Evolutionary conservation across 1,140 invertebrate species (phyloP).

Genomic region (Meloidogyne chitwoodi): DNA sequence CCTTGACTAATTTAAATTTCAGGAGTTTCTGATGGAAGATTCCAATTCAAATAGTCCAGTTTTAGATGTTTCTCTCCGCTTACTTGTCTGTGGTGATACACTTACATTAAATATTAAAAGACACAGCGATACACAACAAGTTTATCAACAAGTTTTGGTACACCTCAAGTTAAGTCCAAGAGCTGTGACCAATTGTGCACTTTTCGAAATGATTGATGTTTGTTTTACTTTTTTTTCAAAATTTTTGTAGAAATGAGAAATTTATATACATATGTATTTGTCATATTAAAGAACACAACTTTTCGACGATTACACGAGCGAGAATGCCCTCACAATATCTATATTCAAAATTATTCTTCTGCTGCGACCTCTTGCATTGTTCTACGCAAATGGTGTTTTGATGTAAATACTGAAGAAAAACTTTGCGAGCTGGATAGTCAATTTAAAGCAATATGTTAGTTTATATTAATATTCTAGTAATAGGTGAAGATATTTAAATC

Average conservation of each 20-base stretch:
- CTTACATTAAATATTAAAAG: slow-evolving; percentile 84
- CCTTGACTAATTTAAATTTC: not conserved
- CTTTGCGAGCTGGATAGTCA: slow-evolving; percentile 38
- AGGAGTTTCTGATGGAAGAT: slow-evolving; percentile 59
- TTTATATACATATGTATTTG: slow-evolving; percentile 36
- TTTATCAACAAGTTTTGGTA: slow-evolving; percentile 69
- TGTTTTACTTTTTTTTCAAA: slow-evolving; percentile 70
- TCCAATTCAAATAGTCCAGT: slow-evolving; percentile 31
- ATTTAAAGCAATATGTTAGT: slow-evolving; percentile 46
- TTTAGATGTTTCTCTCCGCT: slow-evolving; percentile 83
- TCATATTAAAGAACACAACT: slow-evolving; percentile 73
- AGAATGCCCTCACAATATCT: slow-evolving; percentile 92
- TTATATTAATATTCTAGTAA: too few relatives aligned
- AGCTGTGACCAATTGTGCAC: slow-evolving; percentile 79
- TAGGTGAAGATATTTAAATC: too few relatives aligned
- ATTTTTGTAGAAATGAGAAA: slow-evolving; percentile 61
- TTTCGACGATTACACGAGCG: slow-evolving; percentile 86
- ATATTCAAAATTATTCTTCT: slow-evolving; percentile 98
- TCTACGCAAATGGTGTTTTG: slow-evolving; percentile 89
- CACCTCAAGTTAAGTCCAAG: slow-evolving; percentile 78
- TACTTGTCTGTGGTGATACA: slow-evolving; percentile 77
- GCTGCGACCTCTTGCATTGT: slow-evolving; percentile 90
- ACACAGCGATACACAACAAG: slow-evolving; percentile 81
- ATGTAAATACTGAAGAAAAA: slow-evolving; percentile 55
- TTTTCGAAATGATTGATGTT: slow-evolving; percentile 90